Percentiles rank a stretch among this genome's conserved stretches.
These are phyloP conservation scores for Tenualosa thibaudeaui DNA, from an alignment of 2,797 vertebrate species.

Conservation along the genomic window DNA sequence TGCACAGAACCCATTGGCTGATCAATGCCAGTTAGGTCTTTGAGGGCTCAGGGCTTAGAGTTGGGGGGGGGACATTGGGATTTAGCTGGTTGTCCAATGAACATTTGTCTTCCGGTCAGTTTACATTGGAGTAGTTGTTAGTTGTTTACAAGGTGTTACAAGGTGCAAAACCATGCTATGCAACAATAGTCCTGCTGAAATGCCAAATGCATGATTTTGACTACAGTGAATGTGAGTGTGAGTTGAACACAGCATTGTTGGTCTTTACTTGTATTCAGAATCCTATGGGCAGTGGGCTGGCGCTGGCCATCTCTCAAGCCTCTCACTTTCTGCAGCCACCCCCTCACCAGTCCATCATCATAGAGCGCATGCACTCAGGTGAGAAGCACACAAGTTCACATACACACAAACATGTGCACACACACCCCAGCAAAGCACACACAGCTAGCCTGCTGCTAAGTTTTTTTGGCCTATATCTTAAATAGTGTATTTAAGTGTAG, in stretches of 20 bases:
- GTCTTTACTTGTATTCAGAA: constrained; percentile 73
- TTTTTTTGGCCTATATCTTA: too few species aligned
- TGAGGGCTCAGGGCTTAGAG: too few species aligned
- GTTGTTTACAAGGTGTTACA: not conserved
- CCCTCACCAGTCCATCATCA: constrained; percentile 98
- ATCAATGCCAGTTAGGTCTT: too few species aligned
- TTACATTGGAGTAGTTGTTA: too few species aligned
- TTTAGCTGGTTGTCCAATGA: too few species aligned
- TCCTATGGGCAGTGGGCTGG: constrained; percentile 91
- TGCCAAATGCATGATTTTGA: not conserved
- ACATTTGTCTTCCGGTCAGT: not conserved
- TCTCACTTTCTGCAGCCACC: constrained; percentile 98
- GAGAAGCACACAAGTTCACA: constrained; percentile 48
- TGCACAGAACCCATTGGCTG: too few species aligned
- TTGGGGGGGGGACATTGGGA: too few species aligned
- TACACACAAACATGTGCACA: not conserved
- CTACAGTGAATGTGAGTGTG: not conserved
- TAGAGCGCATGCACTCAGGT: constrained; percentile 99
- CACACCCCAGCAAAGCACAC: not conserved
- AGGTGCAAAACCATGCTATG: too few species aligned
- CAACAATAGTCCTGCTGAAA: too few species aligned
- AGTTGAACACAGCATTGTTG: not conserved
- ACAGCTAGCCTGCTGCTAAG: not conserved
- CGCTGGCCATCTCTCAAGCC: constrained; percentile 96
- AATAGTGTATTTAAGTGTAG: not conserved